A percentile compares a stretch with the other conserved stretches of the same genome.
phyloP scores from a whole-genome alignment of 2,888 invertebrate species.

The Aphidius colemani region DNA sequence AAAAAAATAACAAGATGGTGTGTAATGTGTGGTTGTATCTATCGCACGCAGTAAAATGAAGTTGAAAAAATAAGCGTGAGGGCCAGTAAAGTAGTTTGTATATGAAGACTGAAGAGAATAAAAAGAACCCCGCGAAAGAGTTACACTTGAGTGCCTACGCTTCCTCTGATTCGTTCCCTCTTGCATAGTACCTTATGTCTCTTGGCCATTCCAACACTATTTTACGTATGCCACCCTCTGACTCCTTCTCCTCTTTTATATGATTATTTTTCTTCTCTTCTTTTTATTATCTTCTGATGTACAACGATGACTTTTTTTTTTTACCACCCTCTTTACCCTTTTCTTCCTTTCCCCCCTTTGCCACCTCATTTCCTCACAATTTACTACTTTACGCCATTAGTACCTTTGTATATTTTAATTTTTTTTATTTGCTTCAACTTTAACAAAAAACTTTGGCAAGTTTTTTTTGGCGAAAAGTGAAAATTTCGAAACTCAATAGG shows the following conservation, averaged over 20 bases:
- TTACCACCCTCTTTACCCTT: conserved; percentile 6
- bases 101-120: conserved; percentile 40
- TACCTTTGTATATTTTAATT: neutral
- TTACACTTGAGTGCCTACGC: conserved; percentile 59
- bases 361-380: neutral
- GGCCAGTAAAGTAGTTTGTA: conserved; percentile 21
- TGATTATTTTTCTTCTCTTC: neutral
- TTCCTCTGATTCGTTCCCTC: conserved; percentile 56
- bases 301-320: conserved; percentile 2
- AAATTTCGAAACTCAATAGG: too few species aligned
- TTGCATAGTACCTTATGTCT: conserved; percentile 31
- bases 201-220: conserved; percentile 27
- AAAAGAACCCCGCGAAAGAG: conserved; percentile 54
- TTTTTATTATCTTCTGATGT: conserved; percentile 3
- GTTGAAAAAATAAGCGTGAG: neutral
- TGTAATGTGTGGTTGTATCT: conserved; percentile 16
- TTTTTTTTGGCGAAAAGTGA: too few species aligned
- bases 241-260: conserved; percentile 31
- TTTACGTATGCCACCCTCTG: conserved; percentile 22
- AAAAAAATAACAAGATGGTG: conserved; percentile 11
- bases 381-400: conserved; percentile 32
- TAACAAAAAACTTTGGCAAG: too few species aligned
- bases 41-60: neutral
- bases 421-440: too few species aligned
- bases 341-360: conserved; percentile 10